Conservation (phyloP, 2,888 invertebrate species). For the Mythimna pallens region DNA sequence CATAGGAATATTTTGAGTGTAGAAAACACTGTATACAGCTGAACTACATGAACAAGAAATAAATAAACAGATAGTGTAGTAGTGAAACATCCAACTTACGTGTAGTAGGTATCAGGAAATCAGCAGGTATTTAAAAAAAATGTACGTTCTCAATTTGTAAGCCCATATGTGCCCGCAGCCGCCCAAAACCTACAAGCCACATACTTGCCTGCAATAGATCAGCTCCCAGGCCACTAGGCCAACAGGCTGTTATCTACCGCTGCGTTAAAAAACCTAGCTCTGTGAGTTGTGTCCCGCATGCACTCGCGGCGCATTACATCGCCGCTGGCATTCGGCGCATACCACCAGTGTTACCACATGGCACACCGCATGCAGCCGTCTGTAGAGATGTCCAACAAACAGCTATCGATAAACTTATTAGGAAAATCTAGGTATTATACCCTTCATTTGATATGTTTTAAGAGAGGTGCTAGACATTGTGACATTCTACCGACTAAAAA, state of each 20-base stretch:
- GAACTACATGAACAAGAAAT: too few species aligned
- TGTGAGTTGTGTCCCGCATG: constrained; percentile 42
- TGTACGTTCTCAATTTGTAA: background rate
- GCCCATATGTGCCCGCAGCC: constrained; percentile 28
- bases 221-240: constrained; percentile 2
- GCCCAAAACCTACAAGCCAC: background rate
- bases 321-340: constrained; percentile 46
- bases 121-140: constrained; percentile 4
- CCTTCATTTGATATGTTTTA: background rate
- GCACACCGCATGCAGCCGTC: constrained; percentile 7
- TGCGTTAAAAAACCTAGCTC: constrained; percentile 17
- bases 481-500: too few species aligned
- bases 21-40: too few species aligned
- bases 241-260: constrained; percentile 11
- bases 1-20: background rate
- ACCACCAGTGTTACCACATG: constrained; percentile 31
- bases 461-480: background rate
- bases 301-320: constrained; percentile 8
- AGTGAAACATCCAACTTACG: background rate
- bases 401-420: constrained; percentile 15
- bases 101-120: too few species aligned
- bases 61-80: background rate
- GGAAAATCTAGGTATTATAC: background rate
- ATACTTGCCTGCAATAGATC: constrained; percentile 25
- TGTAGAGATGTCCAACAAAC: background rate